phyloP scores from a whole-genome alignment of 1,140 invertebrate genomes.

The Lepidurus couesii region DNA sequence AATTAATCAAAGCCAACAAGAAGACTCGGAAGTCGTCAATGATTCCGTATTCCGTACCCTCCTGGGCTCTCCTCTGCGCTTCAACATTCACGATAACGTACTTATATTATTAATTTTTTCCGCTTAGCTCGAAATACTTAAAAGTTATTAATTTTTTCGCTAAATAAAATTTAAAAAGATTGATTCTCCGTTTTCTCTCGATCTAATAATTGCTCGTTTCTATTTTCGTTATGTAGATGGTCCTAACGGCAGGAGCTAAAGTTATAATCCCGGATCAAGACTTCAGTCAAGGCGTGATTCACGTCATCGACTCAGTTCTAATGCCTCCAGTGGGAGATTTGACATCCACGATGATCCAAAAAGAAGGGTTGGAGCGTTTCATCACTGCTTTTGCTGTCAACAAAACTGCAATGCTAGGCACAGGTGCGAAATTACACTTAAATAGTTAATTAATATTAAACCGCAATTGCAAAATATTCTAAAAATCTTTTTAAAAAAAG shows the following conservation, averaged over 20 bases:
- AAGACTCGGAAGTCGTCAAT: conserved; percentile 37
- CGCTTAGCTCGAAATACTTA: too few relatives aligned
- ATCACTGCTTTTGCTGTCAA: conserved; percentile 15
- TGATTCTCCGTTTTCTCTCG: too few relatives aligned
- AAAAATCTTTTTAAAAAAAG: background rate
- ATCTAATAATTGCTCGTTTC: too few relatives aligned
- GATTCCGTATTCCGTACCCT: conserved; percentile 26
- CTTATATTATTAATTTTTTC: too few relatives aligned
- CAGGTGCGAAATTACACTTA: background rate
- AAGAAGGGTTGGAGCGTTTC: background rate
- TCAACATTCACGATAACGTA: conserved; percentile 32
- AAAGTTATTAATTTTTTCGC: too few relatives aligned
- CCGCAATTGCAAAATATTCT: conserved; percentile 4
- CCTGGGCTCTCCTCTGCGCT: conserved; percentile 14
- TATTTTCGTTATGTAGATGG: background rate
- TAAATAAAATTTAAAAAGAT: too few relatives aligned
- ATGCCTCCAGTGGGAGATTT: conserved; percentile 1
- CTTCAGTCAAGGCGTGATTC: conserved; percentile 27
- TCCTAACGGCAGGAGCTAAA: conserved; percentile 22
- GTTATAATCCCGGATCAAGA: conserved; percentile 9
- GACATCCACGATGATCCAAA: conserved; percentile 22
- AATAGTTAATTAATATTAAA: background rate
- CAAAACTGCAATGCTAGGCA: background rate
- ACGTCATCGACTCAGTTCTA: conserved; percentile 16
- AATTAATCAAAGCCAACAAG: conserved; percentile 31